Evolutionary conservation across 2,888 invertebrate species (phyloP), one percentile per base, ranked within the genome.

Genomic region (Augiades crinisus): DNA sequence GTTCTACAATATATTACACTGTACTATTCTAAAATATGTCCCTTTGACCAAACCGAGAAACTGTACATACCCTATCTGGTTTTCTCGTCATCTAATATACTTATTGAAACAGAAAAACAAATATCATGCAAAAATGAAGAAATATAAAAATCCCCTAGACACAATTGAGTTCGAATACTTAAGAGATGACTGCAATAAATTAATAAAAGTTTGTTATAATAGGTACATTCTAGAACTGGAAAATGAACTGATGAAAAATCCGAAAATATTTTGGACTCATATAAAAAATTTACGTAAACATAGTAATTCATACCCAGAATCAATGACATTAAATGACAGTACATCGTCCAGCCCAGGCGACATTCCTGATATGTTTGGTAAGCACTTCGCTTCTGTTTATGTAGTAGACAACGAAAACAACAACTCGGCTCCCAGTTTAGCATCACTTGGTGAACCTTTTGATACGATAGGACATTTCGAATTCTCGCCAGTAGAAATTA

Each of bases 101-200:
- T 21, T 47, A 21, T 10, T 47, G 14, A 47, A 21, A 16, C 50
- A 34, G 24, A 50, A 50, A 10, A 34, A 34, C n/a, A 46, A 40
- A 22, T 40, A 31, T 14, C 38, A 31, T 16, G n/a, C 19, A 3
- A 47, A 31, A 31, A 31, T 30, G 12, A 49, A 50, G 16, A 45
- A 45, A 30, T 54, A 43, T 27, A 34, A 41, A 2, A 53, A 53
- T 24, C 47, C 47, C 0, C 12, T 53, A 7, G 47, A 53, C 21
- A 43, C 31, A 47, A 21, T 54, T 8, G 54, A 54, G 34, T 54
- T 54, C 24, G 49, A 54, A 34, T 49, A 54, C 10, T 27, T 54
- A 33, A 49, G 45, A 40, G 17, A 34, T 2, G 45, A 54, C 22
- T 49, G 49, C 21, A 54, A 24, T 16, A 49, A 10, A 13, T n/a